Conservation (phyloP, 2,113 vertebrate genomes). For the Rattus norvegicus region DNA sequence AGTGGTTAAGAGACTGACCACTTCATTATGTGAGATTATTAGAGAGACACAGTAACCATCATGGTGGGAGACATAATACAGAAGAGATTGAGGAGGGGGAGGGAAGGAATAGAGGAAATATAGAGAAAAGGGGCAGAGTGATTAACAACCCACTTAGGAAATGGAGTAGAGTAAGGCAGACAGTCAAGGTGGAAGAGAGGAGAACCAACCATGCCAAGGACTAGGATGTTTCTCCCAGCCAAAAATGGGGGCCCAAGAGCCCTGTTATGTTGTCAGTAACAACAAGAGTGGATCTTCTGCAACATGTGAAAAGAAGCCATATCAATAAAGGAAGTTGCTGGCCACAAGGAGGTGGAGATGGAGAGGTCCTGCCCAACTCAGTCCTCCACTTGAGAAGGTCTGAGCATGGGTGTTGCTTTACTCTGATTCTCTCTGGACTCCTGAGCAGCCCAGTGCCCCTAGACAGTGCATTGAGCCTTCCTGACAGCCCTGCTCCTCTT, state of each 20-base stretch:
- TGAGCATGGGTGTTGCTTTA: not conserved
- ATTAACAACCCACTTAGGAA: not conserved
- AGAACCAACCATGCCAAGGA: not conserved
- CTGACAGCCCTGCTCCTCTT: too few relatives aligned
- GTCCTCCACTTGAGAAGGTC: too few relatives aligned
- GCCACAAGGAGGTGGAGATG: not conserved
- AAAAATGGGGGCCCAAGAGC: not conserved
- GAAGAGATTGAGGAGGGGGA: not conserved
- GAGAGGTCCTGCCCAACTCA: not conserved
- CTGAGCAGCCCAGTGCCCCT: too few relatives aligned
- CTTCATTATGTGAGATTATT: not conserved
- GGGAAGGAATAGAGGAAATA: not conserved
- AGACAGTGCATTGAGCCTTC: too few relatives aligned
- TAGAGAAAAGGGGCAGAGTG: not conserved
- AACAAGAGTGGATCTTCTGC: not conserved
- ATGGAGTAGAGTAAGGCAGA: not conserved
- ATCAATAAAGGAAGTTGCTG: not conserved
- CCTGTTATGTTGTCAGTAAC: not conserved
- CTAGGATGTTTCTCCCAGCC: accelerated
- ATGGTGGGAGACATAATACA: not conserved
- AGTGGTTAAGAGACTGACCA: not conserved
- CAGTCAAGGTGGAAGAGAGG: not conserved
- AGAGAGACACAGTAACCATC: not conserved
- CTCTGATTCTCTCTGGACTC: too few relatives aligned
- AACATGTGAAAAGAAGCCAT: not conserved